Evolutionary conservation across 2,113 vertebrate species (phyloP).

Genomic region (Gopherus evgoodei): DNA sequence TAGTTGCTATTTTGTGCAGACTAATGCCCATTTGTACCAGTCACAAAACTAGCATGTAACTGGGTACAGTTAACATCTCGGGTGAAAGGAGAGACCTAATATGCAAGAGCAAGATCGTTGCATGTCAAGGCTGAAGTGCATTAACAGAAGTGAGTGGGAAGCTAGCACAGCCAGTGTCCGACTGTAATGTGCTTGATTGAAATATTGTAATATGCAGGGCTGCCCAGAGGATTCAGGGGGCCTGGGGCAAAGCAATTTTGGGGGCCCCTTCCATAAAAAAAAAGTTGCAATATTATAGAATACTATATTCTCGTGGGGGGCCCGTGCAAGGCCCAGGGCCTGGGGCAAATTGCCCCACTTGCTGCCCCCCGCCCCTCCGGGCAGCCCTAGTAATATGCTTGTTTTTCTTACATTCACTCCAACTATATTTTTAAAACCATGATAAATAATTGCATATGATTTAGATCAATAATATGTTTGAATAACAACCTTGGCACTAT

Average conservation of each 20-base stretch:
- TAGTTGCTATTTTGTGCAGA: background rate
- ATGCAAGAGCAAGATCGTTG: background rate
- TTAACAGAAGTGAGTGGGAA: background rate
- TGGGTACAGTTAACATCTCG: background rate
- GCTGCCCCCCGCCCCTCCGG: too few relatives aligned
- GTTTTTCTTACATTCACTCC: background rate
- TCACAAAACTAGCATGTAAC: background rate
- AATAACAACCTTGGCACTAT: conserved; percentile 40
- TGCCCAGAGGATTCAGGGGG: too few relatives aligned
- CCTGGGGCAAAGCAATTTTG: too few relatives aligned
- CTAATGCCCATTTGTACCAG: background rate
- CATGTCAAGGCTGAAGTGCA: background rate
- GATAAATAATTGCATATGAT: conserved; percentile 47
- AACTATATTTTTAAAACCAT: conserved; percentile 14
- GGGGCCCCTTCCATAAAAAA: too few relatives aligned
- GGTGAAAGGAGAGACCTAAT: background rate
- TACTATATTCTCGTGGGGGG: too few relatives aligned
- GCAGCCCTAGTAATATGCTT: background rate
- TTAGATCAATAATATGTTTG: conserved; percentile 59
- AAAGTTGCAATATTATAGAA: too few relatives aligned
- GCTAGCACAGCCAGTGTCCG: fast-evolving
- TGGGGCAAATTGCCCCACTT: too few relatives aligned
- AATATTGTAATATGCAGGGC: background rate
- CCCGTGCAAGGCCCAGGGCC: too few relatives aligned
- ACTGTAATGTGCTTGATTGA: background rate